Percentiles rank a stretch among this genome's conserved stretches.
phyloP scores from a whole-genome alignment of 1,140 invertebrate genomes.

The Yoshiicerus persimilis region DNA sequence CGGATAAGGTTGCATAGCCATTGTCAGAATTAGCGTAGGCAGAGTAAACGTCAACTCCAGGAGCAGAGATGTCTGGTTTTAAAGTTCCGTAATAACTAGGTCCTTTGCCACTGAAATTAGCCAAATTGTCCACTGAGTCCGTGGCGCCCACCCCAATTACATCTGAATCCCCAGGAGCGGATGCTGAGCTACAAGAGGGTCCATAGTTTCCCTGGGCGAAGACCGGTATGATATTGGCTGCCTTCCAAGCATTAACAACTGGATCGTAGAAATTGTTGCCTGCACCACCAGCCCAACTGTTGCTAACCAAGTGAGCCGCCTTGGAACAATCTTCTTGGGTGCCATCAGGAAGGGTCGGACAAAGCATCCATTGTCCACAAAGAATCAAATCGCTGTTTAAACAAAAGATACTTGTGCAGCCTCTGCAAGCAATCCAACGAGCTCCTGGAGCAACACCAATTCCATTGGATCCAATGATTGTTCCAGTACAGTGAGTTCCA shows the following conservation, averaged over 20 bases:
- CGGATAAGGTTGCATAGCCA: not conserved
- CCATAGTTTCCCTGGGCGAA: not conserved
- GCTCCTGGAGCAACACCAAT: slow-evolving; percentile 25
- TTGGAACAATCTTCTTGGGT: not conserved
- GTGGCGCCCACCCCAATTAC: slow-evolving; percentile 33
- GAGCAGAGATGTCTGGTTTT: slow-evolving; percentile 20
- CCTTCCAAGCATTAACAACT: not conserved
- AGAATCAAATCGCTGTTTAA: not conserved
- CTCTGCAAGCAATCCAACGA: not conserved
- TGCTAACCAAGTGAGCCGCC: not conserved
- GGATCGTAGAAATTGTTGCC: slow-evolving; percentile 6
- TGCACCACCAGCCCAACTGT: not conserved
- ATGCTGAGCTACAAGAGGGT: slow-evolving; percentile 7
- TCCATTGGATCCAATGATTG: not conserved
- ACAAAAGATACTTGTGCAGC: not conserved
- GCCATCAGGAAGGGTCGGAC: not conserved
- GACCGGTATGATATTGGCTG: slow-evolving; percentile 19
- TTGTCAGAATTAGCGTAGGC: not conserved
- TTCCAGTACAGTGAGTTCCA: slow-evolving; percentile 30
- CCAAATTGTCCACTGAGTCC: not conserved
- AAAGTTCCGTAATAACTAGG: not conserved
- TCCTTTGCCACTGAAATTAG: not conserved
- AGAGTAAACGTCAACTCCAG: not conserved
- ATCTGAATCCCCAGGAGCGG: slow-evolving; percentile 26
- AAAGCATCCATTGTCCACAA: not conserved